Evolutionary conservation across 2,797 vertebrate genomes (phyloP).

Genomic region (Sebastes taczanowskii): DNA sequence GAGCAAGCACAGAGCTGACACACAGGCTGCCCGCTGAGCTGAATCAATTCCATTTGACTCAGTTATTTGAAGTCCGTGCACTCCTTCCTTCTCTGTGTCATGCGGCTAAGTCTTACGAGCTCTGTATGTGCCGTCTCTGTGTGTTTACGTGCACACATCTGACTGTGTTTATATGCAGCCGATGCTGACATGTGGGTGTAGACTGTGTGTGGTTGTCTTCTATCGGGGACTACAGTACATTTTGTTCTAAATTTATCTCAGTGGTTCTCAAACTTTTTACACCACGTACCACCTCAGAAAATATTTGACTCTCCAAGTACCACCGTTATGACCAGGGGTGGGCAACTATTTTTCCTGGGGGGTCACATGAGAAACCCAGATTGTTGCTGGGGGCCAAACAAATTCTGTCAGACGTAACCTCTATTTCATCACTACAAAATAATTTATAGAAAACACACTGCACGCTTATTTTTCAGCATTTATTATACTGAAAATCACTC

Average conservation of each 20-base stretch:
- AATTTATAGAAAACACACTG: too few relatives aligned
- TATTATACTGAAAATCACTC: too few relatives aligned
- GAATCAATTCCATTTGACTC: constrained; percentile 35
- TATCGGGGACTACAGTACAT: not conserved
- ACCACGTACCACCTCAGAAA: too few relatives aligned
- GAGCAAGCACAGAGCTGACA: constrained; percentile 7
- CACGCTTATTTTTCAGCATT: too few relatives aligned
- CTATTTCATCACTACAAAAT: too few relatives aligned
- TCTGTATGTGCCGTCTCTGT: not conserved
- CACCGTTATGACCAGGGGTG: too few relatives aligned
- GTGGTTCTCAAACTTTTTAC: too few relatives aligned
- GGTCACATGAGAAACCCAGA: too few relatives aligned
- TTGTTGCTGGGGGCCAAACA: too few relatives aligned
- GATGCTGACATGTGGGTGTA: not conserved
- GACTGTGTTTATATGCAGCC: not conserved
- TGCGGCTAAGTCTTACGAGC: not conserved
- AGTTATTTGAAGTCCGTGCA: constrained; percentile 9
- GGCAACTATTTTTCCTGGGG: too few relatives aligned
- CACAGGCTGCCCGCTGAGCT: constrained; percentile 17
- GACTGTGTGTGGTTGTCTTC: not conserved
- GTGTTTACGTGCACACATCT: not conserved
- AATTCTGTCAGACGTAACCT: too few relatives aligned
- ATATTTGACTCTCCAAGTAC: too few relatives aligned
- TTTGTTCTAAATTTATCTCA: not conserved
- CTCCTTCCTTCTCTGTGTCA: not conserved